Percentiles rank a stretch among this genome's conserved stretches.
Conservation (phyloP, 2,113 vertebrate genomes). For the Brienomyrus longianalis region DNA sequence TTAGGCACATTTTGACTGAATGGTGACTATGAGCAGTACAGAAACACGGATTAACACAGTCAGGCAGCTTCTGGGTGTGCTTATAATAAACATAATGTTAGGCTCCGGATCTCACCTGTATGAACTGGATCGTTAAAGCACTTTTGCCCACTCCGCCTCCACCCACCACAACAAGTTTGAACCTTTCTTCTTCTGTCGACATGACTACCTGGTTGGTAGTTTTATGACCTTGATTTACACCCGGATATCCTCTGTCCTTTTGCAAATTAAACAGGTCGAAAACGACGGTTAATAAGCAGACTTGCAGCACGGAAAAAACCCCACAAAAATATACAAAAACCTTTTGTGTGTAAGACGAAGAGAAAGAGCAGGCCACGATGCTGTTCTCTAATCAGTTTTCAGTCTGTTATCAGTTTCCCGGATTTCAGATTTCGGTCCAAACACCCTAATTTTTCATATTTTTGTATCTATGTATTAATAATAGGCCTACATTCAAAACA, state of each 20-base stretch:
- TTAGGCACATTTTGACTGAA: neutral
- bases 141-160: slow-evolving; percentile 89
- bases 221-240: neutral
- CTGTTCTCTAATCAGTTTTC: neutral
- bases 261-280: neutral
- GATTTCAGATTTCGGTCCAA: neutral
- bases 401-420: neutral
- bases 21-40: neutral
- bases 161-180: slow-evolving; percentile 87
- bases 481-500: neutral
- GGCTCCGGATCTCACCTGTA: slow-evolving; percentile 67
- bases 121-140: slow-evolving; percentile 89
- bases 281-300: neutral
- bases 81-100: neutral
- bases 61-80: neutral
- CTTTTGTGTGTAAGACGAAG: neutral
- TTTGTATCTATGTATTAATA: neutral
- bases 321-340: neutral
- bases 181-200: slow-evolving; percentile 72
- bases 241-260: neutral
- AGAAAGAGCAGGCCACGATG: neutral
- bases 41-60: neutral
- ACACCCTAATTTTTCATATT: neutral
- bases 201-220: slow-evolving; percentile 34
- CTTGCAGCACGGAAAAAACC: neutral